A percentile compares a stretch with the other conserved stretches of the same genome.
Conservation (phyloP, 1,140 invertebrate species). For the Chironomus striatipennis region DNA sequence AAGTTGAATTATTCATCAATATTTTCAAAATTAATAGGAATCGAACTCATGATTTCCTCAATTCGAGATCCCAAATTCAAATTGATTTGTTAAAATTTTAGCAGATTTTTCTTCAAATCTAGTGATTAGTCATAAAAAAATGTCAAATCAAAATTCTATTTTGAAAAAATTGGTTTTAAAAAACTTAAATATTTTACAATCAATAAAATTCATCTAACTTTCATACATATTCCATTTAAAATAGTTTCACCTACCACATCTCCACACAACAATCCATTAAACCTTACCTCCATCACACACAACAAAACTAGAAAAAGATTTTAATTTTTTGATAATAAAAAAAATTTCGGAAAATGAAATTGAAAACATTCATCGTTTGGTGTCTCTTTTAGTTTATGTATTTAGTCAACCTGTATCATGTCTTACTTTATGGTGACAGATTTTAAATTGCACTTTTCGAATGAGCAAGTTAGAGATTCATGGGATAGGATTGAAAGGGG, state of each 20-base stretch:
- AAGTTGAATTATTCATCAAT: too few relatives aligned
- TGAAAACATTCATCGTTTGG: neutral
- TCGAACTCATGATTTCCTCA: too few relatives aligned
- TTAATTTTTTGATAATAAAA: neutral
- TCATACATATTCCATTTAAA: too few relatives aligned
- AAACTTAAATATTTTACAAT: neutral
- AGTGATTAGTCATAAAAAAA: neutral
- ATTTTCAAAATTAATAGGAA: too few relatives aligned
- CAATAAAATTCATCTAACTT: too few relatives aligned
- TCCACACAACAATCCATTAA: too few relatives aligned
- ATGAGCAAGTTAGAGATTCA: too few relatives aligned
- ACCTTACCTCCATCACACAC: neutral
- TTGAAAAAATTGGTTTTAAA: too few relatives aligned
- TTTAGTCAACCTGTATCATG: neutral
- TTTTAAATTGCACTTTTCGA: neutral
- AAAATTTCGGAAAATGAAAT: neutral
- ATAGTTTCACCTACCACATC: too few relatives aligned
- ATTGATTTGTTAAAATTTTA: too few relatives aligned
- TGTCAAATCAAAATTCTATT: neutral
- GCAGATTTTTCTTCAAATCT: neutral
- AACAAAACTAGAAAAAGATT: neutral
- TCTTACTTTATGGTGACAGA: conserved; percentile 13
- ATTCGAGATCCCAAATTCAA: too few relatives aligned
- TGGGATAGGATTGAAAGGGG: too few relatives aligned
- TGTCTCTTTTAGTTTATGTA: neutral